Base-by-base conservation (phyloP, 2,888 invertebrate genomes). In the Parasteatoda lunata region DNA sequence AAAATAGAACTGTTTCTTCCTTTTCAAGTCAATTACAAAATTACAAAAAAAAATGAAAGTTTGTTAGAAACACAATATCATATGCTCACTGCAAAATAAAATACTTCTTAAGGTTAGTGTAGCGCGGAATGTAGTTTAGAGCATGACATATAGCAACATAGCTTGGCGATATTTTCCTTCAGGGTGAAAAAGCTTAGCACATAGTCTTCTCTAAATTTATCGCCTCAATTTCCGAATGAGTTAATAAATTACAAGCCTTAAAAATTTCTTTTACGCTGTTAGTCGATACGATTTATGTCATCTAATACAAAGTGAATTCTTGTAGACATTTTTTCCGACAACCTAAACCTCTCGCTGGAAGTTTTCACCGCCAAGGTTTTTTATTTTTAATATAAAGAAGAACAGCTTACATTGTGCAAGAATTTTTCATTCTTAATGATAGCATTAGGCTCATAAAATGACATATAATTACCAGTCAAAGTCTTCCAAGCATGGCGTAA, bases 181-280 rank as follows among this genome's bases (percentile, higher is more conserved):
- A n/a, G 54, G 66, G n/a, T 59, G 69, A 78, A 59, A 69, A 52
- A 15, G 52, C 5, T 45, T 70, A 47, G 54, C 54, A 59, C 30
- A 6, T n/a, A 59, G 70, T 65, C 47, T 6, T 30, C 51, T 11
- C 70, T 9, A 69, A 78, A 78, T 78, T 78, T 78, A 78, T 78
- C 70, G 69, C 52, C 69, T 78, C 78, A 78, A 78, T 78, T 78
- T 78, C 78, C 78, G 78, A 78, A 78, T 78, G 69, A 78, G 69
- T 78, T 78, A 78, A 78, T 78, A 78, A 78, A 78, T 78, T 78
- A 78, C 59, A 47, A 30, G 52, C 78, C 68, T 78, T 70, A 78
- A 59, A 70, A 68, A n/a, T 78, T 78, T 77, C 11, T 59, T 69
- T 52, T 47, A 70, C 45, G 15, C 51, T 30, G 66, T 15, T 54